These are phyloP conservation scores for Schizothorax lantsangensis DNA, from an alignment of 2,797 vertebrate species.

Conservation along the genomic window DNA sequence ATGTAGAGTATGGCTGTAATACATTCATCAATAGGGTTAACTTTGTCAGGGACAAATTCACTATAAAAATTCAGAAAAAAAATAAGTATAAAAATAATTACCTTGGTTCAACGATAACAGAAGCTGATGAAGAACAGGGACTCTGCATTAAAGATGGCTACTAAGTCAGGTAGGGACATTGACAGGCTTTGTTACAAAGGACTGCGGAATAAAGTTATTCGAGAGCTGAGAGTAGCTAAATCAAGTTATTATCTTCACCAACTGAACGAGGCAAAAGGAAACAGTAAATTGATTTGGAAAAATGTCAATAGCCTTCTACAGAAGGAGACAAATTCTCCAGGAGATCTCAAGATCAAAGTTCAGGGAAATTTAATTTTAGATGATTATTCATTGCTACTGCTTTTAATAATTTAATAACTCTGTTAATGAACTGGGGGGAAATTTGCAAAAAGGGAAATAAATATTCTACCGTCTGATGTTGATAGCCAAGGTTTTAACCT, in stretches of 20 bases:
- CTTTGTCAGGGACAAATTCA: no score
- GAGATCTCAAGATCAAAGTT: background rate
- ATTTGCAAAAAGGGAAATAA: background rate
- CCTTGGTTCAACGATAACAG: no score
- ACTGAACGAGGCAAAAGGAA: no score
- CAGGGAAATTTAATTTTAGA: background rate
- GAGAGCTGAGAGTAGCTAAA: background rate
- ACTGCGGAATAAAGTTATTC: background rate
- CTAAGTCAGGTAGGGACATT: background rate
- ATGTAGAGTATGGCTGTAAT: background rate
- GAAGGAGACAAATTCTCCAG: background rate
- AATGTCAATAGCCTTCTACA: no score
- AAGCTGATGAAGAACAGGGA: no score
- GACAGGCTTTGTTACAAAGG: background rate
- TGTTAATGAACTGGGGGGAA: no score
- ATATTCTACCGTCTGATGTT: background rate
- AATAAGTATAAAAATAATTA: no score
- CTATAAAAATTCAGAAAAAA: no score
- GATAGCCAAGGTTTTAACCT: background rate
- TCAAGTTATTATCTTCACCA: no score
- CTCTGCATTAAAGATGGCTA: background rate
- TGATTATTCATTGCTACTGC: background rate
- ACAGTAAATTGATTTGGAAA: no score
- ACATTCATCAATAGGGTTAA: background rate
- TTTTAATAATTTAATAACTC: slow-evolving; percentile 3